Base-by-base conservation (phyloP, 1,140 invertebrate species). In the Megalopta genalis region DNA sequence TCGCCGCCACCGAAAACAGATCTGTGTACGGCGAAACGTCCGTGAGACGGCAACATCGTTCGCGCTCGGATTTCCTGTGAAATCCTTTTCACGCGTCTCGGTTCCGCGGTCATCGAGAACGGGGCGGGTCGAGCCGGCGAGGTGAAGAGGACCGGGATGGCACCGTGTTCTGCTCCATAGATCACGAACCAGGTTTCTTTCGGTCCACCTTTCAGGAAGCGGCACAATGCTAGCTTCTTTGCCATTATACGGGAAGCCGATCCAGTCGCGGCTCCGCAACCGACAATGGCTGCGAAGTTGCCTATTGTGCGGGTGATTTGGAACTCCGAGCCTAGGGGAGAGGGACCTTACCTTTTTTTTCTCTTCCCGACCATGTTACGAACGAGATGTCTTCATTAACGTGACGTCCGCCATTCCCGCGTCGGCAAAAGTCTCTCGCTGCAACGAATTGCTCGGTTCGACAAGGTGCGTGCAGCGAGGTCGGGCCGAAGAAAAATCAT, bases 11-110 rank as follows among this genome's bases (percentile, higher is more conserved):
- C 60, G 46, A 12, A n/a, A 46, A 76, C 62, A 71, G 63, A 23
- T 76, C 72, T 27, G 12, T 27, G 27, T 21, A n/a, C 52, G 5
- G 52, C 65, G 54, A 66, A 39, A 52, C 49, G 65, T 8, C 49
- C 76, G 25, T 74, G 76, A 87, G 85, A 84, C 86, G 86, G 80
- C 87, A 89, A 88, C 86, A 84, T 84, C 73, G 65, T 86, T 87
- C 82, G 80, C 83, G 77, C 82, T 87, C 77, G 83, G 83, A 90
- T 89, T 89, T 89, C 87, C 90, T 88, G 86, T 91, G 90, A 91
- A 92, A 92, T 92, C 87, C 90, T 90, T 91, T 91, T 91, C 88
- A 91, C 88, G 90, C 87, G 80, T 87, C 83, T 71, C 83, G 71
- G 87, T 90, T 89, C 81, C 84, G 75, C 76, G 82, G 25, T 32